These are phyloP conservation scores for Octomys mimax DNA, from an alignment of 2,797 vertebrate species.

Conservation along the genomic window DNA sequence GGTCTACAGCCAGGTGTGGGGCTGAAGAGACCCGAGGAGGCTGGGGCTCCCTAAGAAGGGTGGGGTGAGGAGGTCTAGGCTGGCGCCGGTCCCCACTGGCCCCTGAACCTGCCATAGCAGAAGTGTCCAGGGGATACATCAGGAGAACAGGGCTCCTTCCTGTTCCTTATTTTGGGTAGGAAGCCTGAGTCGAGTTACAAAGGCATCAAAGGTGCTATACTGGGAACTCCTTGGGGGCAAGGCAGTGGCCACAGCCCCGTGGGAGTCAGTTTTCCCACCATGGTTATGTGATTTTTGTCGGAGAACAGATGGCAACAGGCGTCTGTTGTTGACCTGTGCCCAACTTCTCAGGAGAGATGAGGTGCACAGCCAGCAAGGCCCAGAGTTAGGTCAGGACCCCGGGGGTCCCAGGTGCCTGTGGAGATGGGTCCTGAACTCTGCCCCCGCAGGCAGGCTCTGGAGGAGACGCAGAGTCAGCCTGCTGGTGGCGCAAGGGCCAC, in stretches of 20 bases:
- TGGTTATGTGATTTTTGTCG: accelerated
- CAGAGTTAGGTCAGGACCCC: neutral
- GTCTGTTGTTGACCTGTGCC: accelerated
- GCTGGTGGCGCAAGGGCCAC: neutral
- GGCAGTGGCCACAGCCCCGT: accelerated
- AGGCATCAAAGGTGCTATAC: accelerated
- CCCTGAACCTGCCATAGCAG: accelerated
- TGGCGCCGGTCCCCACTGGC: accelerated
- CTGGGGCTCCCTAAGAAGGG: neutral
- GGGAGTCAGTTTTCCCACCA: accelerated
- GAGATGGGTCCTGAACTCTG: neutral
- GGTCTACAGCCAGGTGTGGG: accelerated
- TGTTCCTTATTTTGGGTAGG: neutral
- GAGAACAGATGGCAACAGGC: accelerated
- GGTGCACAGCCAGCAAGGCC: accelerated
- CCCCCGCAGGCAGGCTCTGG: accelerated
- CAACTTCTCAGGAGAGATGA: neutral
- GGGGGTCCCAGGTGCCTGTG: accelerated
- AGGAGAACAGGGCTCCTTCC: neutral
- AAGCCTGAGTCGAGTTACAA: accelerated
- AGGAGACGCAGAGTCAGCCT: accelerated
- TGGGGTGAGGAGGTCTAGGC: accelerated
- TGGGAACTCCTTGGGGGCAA: neutral
- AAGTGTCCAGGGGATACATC: too few species aligned
- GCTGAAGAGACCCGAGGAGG: accelerated